Percentiles rank a stretch among this genome's conserved stretches.
Conservation (phyloP, 2,113 vertebrate species). For the Accipiter cooperii region DNA sequence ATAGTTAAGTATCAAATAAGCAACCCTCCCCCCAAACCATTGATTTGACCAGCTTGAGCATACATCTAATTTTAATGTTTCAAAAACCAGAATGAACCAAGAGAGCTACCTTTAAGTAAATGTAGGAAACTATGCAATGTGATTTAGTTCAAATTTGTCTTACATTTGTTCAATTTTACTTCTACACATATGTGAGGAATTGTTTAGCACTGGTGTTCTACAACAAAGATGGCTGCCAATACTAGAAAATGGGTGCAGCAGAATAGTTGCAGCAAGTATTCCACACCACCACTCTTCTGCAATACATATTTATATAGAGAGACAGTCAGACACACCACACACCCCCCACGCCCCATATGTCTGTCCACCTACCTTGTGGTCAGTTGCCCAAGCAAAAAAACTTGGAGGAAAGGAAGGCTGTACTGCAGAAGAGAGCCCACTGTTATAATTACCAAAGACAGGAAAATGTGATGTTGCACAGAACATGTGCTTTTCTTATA, state of each 20-base stretch:
- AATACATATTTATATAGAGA: neutral
- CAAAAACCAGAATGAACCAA: neutral
- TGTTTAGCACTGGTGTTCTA: neutral
- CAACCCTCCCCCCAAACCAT: neutral
- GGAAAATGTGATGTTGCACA: fast-evolving
- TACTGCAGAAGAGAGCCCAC: neutral
- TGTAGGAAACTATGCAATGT: neutral
- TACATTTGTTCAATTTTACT: neutral
- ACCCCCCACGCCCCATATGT: neutral
- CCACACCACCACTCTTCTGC: neutral
- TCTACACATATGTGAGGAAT: neutral
- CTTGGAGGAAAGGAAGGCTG: neutral
- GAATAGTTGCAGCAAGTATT: neutral
- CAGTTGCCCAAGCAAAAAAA: neutral
- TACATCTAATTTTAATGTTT: neutral
- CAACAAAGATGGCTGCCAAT: neutral
- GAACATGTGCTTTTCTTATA: neutral
- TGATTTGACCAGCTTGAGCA: neutral
- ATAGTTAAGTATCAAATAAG: neutral
- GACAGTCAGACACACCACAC: neutral
- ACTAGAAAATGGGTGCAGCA: neutral
- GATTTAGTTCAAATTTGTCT: neutral
- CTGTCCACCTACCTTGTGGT: neutral
- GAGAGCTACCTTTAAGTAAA: neutral
- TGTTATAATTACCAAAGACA: neutral